Base-by-base conservation (phyloP, 2,888 invertebrate genomes). In the Xanthostigma xanthostigma region DNA sequence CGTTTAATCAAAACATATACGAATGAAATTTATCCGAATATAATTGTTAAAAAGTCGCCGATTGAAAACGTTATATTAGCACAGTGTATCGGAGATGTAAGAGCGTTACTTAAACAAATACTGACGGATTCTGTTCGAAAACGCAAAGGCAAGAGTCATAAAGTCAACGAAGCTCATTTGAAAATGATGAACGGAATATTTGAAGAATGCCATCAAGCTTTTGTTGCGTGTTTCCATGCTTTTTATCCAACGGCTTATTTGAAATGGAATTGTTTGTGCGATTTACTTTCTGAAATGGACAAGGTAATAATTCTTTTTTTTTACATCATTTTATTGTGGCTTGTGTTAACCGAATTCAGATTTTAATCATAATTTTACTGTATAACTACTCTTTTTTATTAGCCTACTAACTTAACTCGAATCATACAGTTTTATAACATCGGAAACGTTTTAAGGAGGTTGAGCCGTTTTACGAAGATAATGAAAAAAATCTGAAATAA, bases 211-310 rank as follows among this genome's bases (percentile, higher is more conserved):
- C 91, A 94, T 56, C 79, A 81, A 48, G 92, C 94, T 1, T 90
- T 93, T 62, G 85, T 90, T 1, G 76, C 86, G 3, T 93, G 95
- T 62, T 96, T 93, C 61, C 92, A 95, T 65, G 92, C 92, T 0
- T 96, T 97, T 69, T 95, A 92, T 66, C 95, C 96, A 0, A 94
- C 93, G 0, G 87, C 90, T 0, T 83, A 82, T 47, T 70, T 95
- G 46, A 95, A 95, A 64, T 95, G 95, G 94, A 84, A 84, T 54
- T 88, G 89, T 59, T 70, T 96, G 1, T 92, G 93, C 63, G 87
- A 89, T 58, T 65, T 90, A 51, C 68, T 92, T n/a, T 73, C 75
- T 34, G 75, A 83, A 61, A 76, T 78, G 60, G 76, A 79, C 51
- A 81, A 80, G 68, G 83, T 81, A 68, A 56, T 62, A 52, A 35